phyloP scores from a whole-genome alignment of 2,113 vertebrate genomes.

The Archocentrus centrarchus region DNA sequence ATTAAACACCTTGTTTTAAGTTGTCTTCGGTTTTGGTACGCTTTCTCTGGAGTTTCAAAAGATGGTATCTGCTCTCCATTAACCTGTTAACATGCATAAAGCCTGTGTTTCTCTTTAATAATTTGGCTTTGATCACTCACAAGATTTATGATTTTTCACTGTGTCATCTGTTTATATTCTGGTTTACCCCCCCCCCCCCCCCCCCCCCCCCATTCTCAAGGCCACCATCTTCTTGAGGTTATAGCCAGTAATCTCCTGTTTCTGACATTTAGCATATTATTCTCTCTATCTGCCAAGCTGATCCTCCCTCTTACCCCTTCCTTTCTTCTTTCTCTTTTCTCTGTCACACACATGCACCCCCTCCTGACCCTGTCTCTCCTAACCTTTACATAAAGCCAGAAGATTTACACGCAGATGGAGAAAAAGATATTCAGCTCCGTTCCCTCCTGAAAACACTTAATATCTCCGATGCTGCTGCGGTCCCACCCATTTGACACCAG shows the following conservation, averaged over 20 bases:
- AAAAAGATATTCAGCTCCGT: not conserved
- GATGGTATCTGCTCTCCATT: not conserved
- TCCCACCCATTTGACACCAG: constrained; percentile 14
- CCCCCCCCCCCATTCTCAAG: not conserved
- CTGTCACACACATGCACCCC: not conserved
- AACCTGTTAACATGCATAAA: not conserved
- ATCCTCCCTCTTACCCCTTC: not conserved
- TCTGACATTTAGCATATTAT: constrained; percentile 51
- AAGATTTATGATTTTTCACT: not conserved
- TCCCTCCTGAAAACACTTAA: constrained; percentile 17
- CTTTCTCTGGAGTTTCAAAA: not conserved
- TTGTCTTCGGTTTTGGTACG: not conserved
- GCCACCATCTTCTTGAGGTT: constrained; percentile 5
- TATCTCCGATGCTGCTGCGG: not conserved
- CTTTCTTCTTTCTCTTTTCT: not conserved
- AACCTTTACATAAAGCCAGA: constrained; percentile 53
- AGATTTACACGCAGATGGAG: constrained; percentile 27
- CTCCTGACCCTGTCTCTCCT: constrained; percentile 13
- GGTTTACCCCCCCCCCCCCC: too few relatives aligned
- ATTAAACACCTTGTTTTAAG: constrained; percentile 4
- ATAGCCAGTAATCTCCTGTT: constrained; percentile 20
- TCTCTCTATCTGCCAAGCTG: constrained; percentile 7
- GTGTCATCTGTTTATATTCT: not conserved
- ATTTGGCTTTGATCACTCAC: not conserved
- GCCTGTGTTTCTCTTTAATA: not conserved